phyloP scores from a whole-genome alignment of 2,797 vertebrate species.

The Eulemur coronatus region DNA sequence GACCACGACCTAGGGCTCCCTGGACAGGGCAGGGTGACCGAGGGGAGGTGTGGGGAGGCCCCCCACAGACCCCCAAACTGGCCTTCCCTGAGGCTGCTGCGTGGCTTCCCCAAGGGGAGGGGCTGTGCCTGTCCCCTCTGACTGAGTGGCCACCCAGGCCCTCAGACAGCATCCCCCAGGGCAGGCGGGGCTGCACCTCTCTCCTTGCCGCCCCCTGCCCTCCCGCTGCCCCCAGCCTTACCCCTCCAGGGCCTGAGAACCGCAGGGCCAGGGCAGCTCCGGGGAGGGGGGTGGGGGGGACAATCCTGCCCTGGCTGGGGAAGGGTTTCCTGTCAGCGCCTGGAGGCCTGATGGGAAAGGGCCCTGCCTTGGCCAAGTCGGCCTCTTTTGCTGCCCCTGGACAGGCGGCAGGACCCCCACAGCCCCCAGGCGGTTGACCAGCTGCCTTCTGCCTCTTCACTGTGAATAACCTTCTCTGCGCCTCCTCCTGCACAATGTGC shows the following conservation, averaged over 20 bases:
- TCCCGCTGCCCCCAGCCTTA: fast-evolving
- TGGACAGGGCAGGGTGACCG: neutral
- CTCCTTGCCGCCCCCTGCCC: neutral
- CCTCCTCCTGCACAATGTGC: neutral
- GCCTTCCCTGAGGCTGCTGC: neutral
- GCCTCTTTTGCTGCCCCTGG: neutral
- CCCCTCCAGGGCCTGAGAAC: neutral
- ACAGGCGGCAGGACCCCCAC: neutral
- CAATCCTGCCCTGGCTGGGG: neutral
- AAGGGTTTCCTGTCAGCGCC: slow-evolving; percentile 43
- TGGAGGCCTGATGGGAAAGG: slow-evolving; percentile 55
- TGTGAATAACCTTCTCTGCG: neutral
- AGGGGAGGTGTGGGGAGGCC: neutral
- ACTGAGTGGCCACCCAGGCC: neutral
- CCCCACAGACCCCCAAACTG: neutral
- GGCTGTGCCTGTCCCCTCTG: neutral
- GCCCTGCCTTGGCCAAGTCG: slow-evolving; percentile 15
- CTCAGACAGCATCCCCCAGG: neutral
- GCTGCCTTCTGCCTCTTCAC: neutral
- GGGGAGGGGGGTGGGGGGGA: neutral
- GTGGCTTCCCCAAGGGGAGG: no score
- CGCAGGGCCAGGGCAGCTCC: neutral
- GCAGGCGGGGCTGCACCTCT: neutral
- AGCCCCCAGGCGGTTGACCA: neutral
- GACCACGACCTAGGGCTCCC: fast-evolving